Conservation (phyloP, 2,888 invertebrate genomes). For the Formica aserva region DNA sequence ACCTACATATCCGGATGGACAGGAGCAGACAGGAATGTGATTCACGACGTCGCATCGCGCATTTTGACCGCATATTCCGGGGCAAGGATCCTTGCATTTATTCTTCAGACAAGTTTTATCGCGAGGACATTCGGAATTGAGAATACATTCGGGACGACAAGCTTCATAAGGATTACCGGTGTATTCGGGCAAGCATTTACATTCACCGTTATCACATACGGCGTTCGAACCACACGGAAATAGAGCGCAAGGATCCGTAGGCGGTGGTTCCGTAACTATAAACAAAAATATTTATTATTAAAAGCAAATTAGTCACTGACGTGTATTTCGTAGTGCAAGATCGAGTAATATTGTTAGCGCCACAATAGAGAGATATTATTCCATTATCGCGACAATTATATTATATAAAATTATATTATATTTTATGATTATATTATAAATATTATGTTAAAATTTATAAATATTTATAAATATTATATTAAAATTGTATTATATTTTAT, state of each 20-base stretch:
- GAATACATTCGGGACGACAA: constrained; percentile 93
- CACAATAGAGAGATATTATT: not conserved
- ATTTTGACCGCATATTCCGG: constrained; percentile 92
- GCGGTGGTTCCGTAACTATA: constrained; percentile 68
- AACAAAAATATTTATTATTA: not conserved
- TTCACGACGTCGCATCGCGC: constrained; percentile 93
- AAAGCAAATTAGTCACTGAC: not conserved
- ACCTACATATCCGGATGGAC: constrained; percentile 84
- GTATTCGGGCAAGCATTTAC: constrained; percentile 90
- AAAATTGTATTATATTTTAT: too few species aligned
- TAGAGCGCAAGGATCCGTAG: constrained; percentile 88
- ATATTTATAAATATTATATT: too few species aligned
- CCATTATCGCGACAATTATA: not conserved
- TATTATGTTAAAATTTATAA: too few species aligned
- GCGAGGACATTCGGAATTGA: constrained; percentile 92
- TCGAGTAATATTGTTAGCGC: not conserved
- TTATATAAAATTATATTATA: too few species aligned
- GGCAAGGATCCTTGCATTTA: constrained; percentile 94
- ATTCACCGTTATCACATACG: constrained; percentile 90
- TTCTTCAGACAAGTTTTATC: constrained; percentile 92
- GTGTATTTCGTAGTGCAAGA: not conserved
- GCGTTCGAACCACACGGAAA: constrained; percentile 93
- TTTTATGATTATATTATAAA: too few species aligned
- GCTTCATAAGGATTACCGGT: constrained; percentile 91
- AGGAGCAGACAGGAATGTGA: constrained; percentile 89